Evolutionary conservation across 2,888 invertebrate genomes (phyloP).

Genomic region (Harpalus rufipes): DNA sequence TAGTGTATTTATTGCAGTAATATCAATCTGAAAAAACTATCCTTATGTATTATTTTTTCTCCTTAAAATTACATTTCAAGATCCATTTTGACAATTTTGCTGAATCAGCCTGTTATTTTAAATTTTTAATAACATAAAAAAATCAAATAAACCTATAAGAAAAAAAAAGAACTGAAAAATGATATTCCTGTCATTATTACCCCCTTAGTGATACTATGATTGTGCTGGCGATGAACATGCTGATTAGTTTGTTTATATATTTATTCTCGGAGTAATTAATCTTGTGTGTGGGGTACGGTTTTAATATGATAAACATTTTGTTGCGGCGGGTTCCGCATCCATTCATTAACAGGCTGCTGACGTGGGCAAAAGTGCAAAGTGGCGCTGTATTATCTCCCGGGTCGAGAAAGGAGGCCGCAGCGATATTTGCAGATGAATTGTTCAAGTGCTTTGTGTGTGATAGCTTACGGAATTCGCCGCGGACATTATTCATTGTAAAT

Average conservation of each 20-base stretch:
- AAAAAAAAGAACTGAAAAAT: too few relatives aligned
- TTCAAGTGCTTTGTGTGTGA: conserved; percentile 45
- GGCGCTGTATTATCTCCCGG: conserved; percentile 2
- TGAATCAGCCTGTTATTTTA: too few relatives aligned
- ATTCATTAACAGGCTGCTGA: neutral
- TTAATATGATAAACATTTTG: conserved; percentile 2
- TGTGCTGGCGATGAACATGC: neutral
- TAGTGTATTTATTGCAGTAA: too few relatives aligned
- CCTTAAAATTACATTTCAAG: too few relatives aligned
- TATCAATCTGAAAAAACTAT: too few relatives aligned
- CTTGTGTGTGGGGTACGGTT: neutral
- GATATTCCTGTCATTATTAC: too few relatives aligned
- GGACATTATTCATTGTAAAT: conserved; percentile 44
- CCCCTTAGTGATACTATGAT: neutral
- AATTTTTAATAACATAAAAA: too few relatives aligned
- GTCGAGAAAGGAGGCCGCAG: conserved; percentile 5
- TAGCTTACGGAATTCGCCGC: conserved; percentile 44
- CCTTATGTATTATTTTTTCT: too few relatives aligned
- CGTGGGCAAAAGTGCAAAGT: conserved; percentile 10
- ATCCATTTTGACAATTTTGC: too few relatives aligned
- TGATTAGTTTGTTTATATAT: neutral
- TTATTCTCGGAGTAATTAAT: neutral
- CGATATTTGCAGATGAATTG: conserved; percentile 49
- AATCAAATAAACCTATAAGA: too few relatives aligned
- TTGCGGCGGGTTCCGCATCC: neutral